Evolutionary conservation across 2,113 vertebrate genomes (phyloP), one percentile per base, ranked within the genome.

Genomic region (Syngnathus scovelli): DNA sequence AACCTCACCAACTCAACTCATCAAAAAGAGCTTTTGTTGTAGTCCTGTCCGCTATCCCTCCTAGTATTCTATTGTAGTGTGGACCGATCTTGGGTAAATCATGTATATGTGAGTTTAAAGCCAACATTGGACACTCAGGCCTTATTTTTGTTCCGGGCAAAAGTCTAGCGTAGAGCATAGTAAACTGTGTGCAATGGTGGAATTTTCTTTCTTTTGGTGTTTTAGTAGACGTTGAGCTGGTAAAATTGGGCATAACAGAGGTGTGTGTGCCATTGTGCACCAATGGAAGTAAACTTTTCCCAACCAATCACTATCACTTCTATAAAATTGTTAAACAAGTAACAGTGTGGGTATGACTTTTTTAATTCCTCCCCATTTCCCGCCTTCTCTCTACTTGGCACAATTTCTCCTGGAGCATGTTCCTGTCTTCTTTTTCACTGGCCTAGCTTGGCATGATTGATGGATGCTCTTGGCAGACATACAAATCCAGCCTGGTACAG

Each of bases 401-500:
- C 15, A 76, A 82, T 68, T 85, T 83, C 75, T 82, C 68, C 71
- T 70, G 76, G 83, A 83, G 78, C 71, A 71, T 66, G 75, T 74
- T 82, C 59, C 71, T 59, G 68, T 79, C 72, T 77, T 69, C 83
- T 69, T 72, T 76, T 74, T 76, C 72, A 77, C 72, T 79, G 62
- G 78, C 78, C 78, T 72, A 70, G 62, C 76, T 86, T 87, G 88
- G 88, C 83, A 84, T 68, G 36, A 87, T 84, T 77, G 86, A 84
- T 77, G 74, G 85, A 51, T 38, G 48, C 27, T 86, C 82, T 83
- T 89, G 88, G 86, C 88, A 88, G 78, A 60, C 80, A 1, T 66
- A 75, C 71, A 74, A 74, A 84, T 72, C 76, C 83, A 82, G 81
- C 77, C 85, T 89, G 85, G 85, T 87, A 82, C 86, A 77, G 81